Base-by-base conservation (phyloP, 2,888 invertebrate genomes). In the Willowsia nigromaculata region DNA sequence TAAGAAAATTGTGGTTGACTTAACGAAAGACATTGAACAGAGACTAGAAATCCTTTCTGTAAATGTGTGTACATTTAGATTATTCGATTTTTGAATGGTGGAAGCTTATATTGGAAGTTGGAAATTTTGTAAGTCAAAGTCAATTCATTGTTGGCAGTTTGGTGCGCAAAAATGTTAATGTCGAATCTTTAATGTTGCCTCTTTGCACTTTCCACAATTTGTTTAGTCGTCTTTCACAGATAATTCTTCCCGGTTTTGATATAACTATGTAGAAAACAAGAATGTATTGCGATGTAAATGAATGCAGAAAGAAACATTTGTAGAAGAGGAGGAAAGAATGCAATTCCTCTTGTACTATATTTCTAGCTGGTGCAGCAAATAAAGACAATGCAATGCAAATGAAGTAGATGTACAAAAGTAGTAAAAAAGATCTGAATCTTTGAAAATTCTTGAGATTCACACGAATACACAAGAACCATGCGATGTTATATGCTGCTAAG, bases 191-290 rank as follows among this genome's bases (percentile, higher is more conserved):
- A 76, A 22, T 53, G 76, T 50, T 76, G 71, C 22, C 76, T 50
- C 53, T 76, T 76, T 50, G 76, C 27, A 50, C 76, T 76, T 76
- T 53, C 30, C 71, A 43, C 71, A 71, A 71, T 71, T 71, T 71
- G 71, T 71, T 71, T 71, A 40, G n/a, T 68, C 37, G 33, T 68
- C 59, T 25, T 11, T 27, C 18, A 37, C 71, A 33, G 40, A 13
- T 13, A 5, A 43, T 43, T 5, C 18, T 25, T 11, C 5, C 27
- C 11, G 50, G 13, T 43, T 50, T n/a, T n/a, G n/a, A n/a, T n/a
- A n/a, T n/a, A n/a, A n/a, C n/a, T n/a, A n/a, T 15, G 15, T 25
- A 71, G 71, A 76, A 50, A 76, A 22, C 0, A 9, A 15, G 30
- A 76, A 47, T 47, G 9, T 43, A 71, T 71, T 40, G 71, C 71